These are phyloP conservation scores for Hypena proboscidalis DNA, from an alignment of 2,888 invertebrate genomes.

Conservation along the genomic window DNA sequence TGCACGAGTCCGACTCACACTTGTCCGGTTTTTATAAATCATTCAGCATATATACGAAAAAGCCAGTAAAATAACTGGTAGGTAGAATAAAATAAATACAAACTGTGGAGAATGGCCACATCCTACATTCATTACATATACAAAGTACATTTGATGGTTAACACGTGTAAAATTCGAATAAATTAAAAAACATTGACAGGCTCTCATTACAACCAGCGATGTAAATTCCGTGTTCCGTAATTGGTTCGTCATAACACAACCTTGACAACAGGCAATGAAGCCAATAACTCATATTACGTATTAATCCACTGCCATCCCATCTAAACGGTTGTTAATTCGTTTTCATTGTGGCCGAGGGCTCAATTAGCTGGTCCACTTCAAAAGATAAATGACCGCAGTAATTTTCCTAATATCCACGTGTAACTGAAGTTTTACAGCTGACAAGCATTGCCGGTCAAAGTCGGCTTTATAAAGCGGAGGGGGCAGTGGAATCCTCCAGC, in stretches of 20 bases:
- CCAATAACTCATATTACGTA: conserved; percentile 32
- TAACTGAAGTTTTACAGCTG: conserved; percentile 4
- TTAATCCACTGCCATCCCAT: conserved; percentile 30
- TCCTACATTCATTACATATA: not conserved
- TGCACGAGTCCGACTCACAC: too few species aligned
- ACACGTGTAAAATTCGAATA: conserved; percentile 16
- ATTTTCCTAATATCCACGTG: conserved; percentile 33
- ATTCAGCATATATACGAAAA: too few species aligned
- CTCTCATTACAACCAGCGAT: conserved; percentile 5
- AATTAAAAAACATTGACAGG: conserved; percentile 16
- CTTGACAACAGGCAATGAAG: conserved; percentile 35
- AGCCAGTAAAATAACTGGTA: too few species aligned
- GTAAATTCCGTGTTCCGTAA: conserved; percentile 22
- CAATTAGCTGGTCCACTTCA: conserved; percentile 25
- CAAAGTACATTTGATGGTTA: conserved; percentile 5
- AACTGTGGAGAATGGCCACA: not conserved
- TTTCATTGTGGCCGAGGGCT: conserved; percentile 42
- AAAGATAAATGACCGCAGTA: conserved; percentile 36
- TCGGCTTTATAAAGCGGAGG: conserved; percentile 14
- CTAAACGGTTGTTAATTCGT: conserved; percentile 38
- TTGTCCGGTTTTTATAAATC: too few species aligned
- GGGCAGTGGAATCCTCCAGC: conserved; percentile 11
- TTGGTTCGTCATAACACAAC: conserved; percentile 29
- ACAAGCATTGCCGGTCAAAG: conserved; percentile 26
- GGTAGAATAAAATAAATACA: not conserved